Percentiles rank a stretch among this genome's conserved stretches.
phyloP scores from a whole-genome alignment of 2,113 vertebrate species.

The Haplochromis vanheusdeni region DNA sequence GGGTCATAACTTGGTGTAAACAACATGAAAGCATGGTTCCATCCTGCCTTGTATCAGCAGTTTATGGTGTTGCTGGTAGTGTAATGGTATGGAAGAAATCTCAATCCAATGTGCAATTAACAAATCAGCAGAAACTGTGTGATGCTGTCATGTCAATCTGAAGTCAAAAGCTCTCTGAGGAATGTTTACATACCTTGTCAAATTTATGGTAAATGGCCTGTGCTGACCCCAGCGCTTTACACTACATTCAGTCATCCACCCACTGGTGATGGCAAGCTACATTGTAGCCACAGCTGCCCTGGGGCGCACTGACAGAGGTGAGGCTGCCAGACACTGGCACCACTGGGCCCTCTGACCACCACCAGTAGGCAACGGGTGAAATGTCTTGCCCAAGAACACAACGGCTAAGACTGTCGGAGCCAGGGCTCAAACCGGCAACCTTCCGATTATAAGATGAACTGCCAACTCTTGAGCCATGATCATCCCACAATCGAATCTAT shows the following conservation, averaged over 20 bases:
- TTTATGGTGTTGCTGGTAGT: background rate
- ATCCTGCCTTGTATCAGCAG: background rate
- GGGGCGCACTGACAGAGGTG: accelerated
- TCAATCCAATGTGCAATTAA: background rate
- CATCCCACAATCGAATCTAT: accelerated
- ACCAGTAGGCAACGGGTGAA: background rate
- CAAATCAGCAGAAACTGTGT: background rate
- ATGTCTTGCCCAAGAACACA: background rate
- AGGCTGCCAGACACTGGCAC: background rate
- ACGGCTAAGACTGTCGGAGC: background rate
- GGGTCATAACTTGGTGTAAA: background rate
- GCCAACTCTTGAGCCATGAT: background rate
- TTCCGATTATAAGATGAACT: accelerated
- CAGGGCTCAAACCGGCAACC: background rate
- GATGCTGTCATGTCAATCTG: background rate
- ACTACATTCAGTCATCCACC: background rate
- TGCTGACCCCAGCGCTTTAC: background rate
- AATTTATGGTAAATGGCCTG: background rate
- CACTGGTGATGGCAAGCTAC: background rate
- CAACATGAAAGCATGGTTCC: background rate
- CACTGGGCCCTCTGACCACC: background rate
- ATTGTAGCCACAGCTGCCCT: background rate
- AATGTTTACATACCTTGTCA: background rate
- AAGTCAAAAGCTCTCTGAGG: background rate
- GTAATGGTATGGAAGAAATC: background rate